phyloP scores from a whole-genome alignment of 2,113 vertebrate species.

The Danio rerio region DNA sequence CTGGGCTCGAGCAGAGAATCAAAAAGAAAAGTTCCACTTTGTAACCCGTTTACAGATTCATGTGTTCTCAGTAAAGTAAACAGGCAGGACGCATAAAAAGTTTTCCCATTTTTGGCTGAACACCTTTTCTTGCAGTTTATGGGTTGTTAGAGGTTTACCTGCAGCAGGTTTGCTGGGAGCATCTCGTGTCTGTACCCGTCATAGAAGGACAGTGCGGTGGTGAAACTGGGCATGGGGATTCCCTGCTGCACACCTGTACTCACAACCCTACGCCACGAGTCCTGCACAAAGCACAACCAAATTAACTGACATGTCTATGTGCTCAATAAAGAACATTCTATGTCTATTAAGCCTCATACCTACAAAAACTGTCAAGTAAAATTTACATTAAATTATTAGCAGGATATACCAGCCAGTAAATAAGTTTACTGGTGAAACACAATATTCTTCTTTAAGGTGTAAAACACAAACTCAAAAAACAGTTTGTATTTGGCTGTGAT shows the following conservation, averaged over 20 bases:
- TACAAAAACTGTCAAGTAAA: too few relatives aligned
- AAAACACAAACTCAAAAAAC: too few relatives aligned
- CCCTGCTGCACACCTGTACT: constrained; percentile 88
- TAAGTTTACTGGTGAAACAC: too few relatives aligned
- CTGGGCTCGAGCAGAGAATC: too few relatives aligned
- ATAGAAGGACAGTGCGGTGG: constrained; percentile 94
- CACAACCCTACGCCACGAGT: constrained; percentile 87
- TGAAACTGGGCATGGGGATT: constrained; percentile 97
- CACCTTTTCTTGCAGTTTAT: background rate
- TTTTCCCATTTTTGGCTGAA: too few relatives aligned
- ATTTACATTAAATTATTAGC: background rate
- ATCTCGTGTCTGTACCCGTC: constrained; percentile 90
- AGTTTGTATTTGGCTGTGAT: too few relatives aligned
- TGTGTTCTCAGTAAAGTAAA: too few relatives aligned
- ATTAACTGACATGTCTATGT: background rate
- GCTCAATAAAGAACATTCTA: background rate
- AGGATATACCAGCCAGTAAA: too few relatives aligned
- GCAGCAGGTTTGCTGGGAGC: constrained; percentile 94
- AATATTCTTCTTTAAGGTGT: too few relatives aligned
- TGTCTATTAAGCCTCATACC: background rate
- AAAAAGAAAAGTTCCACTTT: too few relatives aligned
- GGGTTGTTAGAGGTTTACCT: constrained; percentile 75
- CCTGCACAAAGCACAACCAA: constrained; percentile 70
- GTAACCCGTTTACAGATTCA: too few relatives aligned
- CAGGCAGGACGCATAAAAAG: too few relatives aligned